Percentiles rank a stretch among this genome's conserved stretches.
Conservation (phyloP, 2,797 vertebrate species). For the Rhadinocentrus ornatus region DNA sequence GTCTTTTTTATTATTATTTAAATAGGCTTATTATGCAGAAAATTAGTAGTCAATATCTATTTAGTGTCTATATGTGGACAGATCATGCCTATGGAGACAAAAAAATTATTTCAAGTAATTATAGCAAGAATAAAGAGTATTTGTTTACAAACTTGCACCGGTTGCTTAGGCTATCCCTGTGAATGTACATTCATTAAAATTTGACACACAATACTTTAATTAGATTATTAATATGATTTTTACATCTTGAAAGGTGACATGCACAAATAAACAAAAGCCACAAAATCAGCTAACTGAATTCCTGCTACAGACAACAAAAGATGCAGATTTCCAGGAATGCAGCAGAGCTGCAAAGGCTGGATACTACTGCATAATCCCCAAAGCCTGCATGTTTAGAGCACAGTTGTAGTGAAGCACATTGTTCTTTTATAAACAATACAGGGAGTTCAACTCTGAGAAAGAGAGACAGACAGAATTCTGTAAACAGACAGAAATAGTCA, state of each 20-base stretch:
- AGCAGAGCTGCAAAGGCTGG: conserved; percentile 44
- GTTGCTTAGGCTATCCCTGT: conserved; percentile 14
- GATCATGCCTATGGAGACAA: neutral
- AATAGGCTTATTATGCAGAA: conserved; percentile 58
- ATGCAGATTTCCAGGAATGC: conserved; percentile 60
- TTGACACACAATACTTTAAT: conserved; percentile 50
- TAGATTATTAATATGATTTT: conserved; percentile 24
- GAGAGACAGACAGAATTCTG: conserved; percentile 77
- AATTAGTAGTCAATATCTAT: conserved; percentile 40
- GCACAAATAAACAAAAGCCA: conserved; percentile 62
- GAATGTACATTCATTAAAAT: conserved; percentile 23
- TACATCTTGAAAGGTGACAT: conserved; percentile 55
- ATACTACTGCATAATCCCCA: conserved; percentile 51
- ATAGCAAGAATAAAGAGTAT: conserved; percentile 3
- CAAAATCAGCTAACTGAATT: conserved; percentile 55
- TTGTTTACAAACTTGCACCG: conserved; percentile 8
- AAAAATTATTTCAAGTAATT: conserved; percentile 1
- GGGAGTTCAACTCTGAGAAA: conserved; percentile 70
- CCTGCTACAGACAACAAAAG: conserved; percentile 65
- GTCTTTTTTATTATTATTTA: conserved; percentile 42
- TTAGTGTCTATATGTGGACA: conserved; percentile 12
- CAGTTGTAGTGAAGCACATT: conserved; percentile 66
- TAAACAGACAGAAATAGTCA: conserved; percentile 87
- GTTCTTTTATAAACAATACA: conserved; percentile 80
- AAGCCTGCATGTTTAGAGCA: conserved; percentile 62